Conservation (phyloP, 2,888 invertebrate species). For the Pammene aurita region DNA sequence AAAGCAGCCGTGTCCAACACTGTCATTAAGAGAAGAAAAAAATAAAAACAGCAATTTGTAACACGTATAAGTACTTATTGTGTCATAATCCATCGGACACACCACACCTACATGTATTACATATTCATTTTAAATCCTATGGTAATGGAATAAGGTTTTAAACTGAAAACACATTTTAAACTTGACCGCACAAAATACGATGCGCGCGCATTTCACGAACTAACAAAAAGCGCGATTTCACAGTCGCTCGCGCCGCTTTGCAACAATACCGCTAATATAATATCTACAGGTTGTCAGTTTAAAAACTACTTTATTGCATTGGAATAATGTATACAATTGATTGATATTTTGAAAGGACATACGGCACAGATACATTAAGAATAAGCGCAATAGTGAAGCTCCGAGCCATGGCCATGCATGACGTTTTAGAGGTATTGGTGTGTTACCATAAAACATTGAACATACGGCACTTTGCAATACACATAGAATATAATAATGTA, state of each 20-base stretch:
- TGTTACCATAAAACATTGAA: no score
- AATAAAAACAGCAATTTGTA: conserved; percentile 20
- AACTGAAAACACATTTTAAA: not conserved
- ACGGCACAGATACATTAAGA: not conserved
- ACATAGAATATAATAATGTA: conserved; percentile 22
- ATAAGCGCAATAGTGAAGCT: not conserved
- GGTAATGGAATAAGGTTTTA: not conserved
- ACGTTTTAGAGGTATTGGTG: no score
- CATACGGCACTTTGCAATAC: no score
- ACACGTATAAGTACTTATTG: no score
- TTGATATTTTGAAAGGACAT: not conserved
- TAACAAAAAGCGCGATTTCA: conserved; percentile 30
- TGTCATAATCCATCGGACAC: conserved; percentile 25
- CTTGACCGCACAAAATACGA: conserved; percentile 15
- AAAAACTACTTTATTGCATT: not conserved
- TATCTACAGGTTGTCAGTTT: not conserved
- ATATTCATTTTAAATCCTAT: not conserved
- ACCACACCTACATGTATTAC: not conserved
- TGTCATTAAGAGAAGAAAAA: conserved; percentile 1
- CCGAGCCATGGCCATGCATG: no score
- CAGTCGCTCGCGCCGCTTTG: conserved; percentile 12
- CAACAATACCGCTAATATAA: not conserved
- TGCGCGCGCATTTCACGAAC: conserved; percentile 17
- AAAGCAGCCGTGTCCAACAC: not conserved
- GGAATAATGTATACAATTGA: not conserved